Evolutionary conservation across 2,797 vertebrate species (phyloP).

Genomic region (Mastacembelus armatus): DNA sequence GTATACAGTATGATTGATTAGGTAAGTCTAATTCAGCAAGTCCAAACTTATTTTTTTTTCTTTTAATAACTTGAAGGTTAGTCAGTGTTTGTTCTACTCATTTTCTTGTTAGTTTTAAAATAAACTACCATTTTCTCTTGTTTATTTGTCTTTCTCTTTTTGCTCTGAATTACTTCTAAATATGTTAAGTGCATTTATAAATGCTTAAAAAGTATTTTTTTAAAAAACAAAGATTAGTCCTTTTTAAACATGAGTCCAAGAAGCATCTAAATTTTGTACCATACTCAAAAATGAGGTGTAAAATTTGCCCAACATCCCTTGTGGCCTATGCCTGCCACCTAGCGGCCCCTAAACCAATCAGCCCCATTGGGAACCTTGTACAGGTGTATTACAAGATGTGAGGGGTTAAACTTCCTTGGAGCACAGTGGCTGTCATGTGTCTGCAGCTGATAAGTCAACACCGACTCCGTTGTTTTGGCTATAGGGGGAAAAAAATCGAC

Average conservation of each 20-base stretch:
- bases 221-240: slow-evolving; percentile 3
- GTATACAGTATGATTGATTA: background rate
- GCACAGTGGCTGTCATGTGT: background rate
- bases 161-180: background rate
- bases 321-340: slow-evolving; percentile 72
- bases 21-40: background rate
- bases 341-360: slow-evolving; percentile 47
- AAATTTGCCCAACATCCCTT: slow-evolving; percentile 32
- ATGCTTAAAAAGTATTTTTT: slow-evolving; percentile 6
- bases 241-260: background rate
- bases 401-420: background rate
- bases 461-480: slow-evolving; percentile 4
- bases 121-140: background rate
- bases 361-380: background rate
- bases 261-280: slow-evolving; percentile 9
- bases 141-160: background rate
- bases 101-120: background rate
- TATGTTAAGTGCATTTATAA: slow-evolving; percentile 1
- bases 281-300: slow-evolving; percentile 16
- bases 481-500: slow-evolving; percentile 27
- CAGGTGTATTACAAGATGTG: slow-evolving; percentile 25
- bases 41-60: background rate
- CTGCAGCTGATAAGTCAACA: slow-evolving; percentile 21
- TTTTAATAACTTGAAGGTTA: slow-evolving; percentile 4
- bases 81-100: background rate